Conservation (phyloP, 1,140 invertebrate genomes). For the Papilio machaon region DNA sequence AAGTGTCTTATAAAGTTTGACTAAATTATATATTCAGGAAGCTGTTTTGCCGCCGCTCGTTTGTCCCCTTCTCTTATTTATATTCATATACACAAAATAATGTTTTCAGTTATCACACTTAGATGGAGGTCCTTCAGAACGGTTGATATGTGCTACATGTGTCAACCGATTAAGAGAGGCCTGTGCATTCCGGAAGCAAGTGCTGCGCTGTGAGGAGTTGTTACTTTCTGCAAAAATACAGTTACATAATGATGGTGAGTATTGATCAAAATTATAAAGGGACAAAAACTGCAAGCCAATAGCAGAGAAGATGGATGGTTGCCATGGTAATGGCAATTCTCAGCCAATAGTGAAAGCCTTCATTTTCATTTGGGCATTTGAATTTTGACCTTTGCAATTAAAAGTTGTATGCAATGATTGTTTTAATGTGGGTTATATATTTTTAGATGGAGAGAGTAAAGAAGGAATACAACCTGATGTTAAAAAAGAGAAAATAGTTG, state of each 20-base stretch:
- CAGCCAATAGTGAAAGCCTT: too few species aligned
- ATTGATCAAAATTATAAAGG: conserved; percentile 18
- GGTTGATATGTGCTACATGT: conserved; percentile 68
- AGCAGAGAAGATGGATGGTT: too few species aligned
- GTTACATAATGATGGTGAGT: conserved; percentile 39
- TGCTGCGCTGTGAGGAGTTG: conserved; percentile 63
- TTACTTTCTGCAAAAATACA: conserved; percentile 56
- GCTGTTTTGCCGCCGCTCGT: too few species aligned
- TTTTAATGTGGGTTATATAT: conserved; percentile 4
- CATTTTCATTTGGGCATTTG: too few species aligned
- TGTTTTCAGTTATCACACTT: conserved; percentile 62
- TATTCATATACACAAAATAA: not conserved
- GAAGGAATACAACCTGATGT: conserved; percentile 43
- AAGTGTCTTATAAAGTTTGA: too few species aligned
- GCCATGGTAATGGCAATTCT: too few species aligned
- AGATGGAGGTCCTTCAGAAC: conserved; percentile 54
- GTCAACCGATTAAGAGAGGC: conserved; percentile 66
- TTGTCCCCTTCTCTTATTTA: too few species aligned
- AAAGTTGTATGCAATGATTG: too few species aligned
- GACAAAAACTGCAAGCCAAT: not conserved
- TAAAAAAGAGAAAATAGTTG: conserved; percentile 32
- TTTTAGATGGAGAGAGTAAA: conserved; percentile 38
- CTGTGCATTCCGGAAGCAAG: conserved; percentile 58
- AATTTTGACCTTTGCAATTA: too few species aligned
- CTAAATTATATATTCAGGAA: too few species aligned